Percentiles rank a stretch among this genome's conserved stretches.
These are phyloP conservation scores for Eurois occulta DNA, from an alignment of 2,888 invertebrate genomes.

Conservation along the genomic window DNA sequence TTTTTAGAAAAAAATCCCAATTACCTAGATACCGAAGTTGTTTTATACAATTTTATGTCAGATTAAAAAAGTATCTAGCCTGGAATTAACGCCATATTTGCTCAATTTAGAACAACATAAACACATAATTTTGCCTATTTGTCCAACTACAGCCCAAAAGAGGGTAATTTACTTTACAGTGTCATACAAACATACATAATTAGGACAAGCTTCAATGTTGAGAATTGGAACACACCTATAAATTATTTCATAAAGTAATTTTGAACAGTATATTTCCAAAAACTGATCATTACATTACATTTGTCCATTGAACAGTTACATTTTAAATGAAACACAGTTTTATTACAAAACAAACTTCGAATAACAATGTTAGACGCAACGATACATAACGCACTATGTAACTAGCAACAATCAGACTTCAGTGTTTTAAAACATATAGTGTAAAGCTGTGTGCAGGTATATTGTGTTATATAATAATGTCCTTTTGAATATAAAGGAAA, in stretches of 20 bases:
- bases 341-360: constrained; percentile 6
- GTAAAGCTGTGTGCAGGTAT: constrained; percentile 46
- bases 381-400: constrained; percentile 53
- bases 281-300: neutral
- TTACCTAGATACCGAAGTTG: neutral
- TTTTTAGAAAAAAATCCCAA: constrained; percentile 30
- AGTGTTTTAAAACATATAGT: constrained; percentile 66
- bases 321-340: neutral
- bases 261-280: neutral
- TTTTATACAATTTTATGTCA: neutral
- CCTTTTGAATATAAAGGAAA: neutral
- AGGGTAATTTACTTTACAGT: neutral
- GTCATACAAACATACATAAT: neutral
- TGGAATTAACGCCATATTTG: neutral
- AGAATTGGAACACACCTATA: neutral
- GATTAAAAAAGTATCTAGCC: neutral
- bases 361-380: constrained; percentile 22
- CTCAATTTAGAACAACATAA: neutral
- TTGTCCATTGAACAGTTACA: neutral
- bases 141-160: neutral
- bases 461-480: constrained; percentile 5
- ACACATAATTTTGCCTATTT: neutral
- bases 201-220: neutral
- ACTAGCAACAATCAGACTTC: constrained; percentile 62
- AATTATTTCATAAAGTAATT: neutral